These are phyloP conservation scores for Festucalex cinctus DNA, from an alignment of 2,113 vertebrate genomes.

Conservation along the genomic window DNA sequence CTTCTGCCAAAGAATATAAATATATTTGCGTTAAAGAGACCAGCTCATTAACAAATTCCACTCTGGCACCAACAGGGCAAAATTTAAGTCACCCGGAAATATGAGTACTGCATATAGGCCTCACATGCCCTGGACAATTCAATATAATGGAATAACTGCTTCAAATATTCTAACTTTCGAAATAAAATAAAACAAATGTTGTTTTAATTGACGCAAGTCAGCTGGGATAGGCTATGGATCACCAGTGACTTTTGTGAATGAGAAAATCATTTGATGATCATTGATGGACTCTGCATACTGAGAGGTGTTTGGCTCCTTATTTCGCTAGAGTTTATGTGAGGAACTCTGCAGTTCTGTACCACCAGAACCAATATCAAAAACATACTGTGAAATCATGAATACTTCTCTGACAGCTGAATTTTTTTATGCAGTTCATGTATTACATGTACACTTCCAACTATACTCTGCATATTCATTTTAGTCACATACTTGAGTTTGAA, in stretches of 20 bases:
- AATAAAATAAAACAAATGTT: background rate
- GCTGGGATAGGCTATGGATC: too few relatives aligned
- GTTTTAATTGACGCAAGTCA: background rate
- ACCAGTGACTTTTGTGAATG: too few relatives aligned
- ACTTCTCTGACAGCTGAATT: background rate
- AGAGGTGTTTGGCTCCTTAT: background rate
- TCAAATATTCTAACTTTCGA: background rate
- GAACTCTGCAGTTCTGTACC: background rate
- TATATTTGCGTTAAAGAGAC: slow-evolving; percentile 60
- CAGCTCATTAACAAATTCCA: slow-evolving; percentile 68
- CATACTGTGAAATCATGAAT: background rate
- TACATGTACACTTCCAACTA: background rate
- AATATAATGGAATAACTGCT: background rate
- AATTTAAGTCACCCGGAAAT: background rate
- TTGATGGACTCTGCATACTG: background rate
- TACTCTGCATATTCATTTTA: background rate
- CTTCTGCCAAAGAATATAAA: background rate
- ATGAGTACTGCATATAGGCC: background rate
- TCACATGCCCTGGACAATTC: background rate
- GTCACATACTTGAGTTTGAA: background rate
- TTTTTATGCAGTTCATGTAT: background rate
- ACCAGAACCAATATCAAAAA: background rate
- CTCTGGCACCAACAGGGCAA: slow-evolving; percentile 8
- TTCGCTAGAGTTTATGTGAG: background rate
- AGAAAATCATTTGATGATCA: background rate